A percentile compares a stretch with the other conserved stretches of the same genome.
Conservation (phyloP, 1,140 invertebrate species). For the Phymorhynchus buccinoides region DNA sequence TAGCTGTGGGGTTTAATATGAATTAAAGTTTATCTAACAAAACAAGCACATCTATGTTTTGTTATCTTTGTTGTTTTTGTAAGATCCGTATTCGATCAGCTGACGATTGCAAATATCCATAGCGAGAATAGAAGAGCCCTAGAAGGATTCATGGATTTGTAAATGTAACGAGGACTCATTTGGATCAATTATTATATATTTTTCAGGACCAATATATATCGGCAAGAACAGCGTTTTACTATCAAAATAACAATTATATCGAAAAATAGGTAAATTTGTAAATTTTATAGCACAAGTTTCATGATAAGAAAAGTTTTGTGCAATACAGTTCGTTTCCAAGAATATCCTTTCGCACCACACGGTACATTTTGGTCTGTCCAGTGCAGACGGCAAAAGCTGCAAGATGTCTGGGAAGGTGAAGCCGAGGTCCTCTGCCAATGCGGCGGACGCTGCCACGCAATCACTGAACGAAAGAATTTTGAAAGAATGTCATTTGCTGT, state of each 20-base stretch:
- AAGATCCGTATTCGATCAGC: constrained; percentile 66
- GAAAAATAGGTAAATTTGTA: neutral
- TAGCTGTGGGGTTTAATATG: neutral
- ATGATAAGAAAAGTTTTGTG: neutral
- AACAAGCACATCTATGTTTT: neutral
- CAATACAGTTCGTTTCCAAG: constrained; percentile 31
- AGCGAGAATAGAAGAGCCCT: constrained; percentile 48
- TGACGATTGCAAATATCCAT: constrained; percentile 67
- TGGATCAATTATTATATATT: neutral
- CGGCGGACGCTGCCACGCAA: constrained; percentile 74
- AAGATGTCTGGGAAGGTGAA: constrained; percentile 75
- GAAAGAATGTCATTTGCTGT: constrained; percentile 77
- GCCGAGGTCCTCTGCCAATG: constrained; percentile 73
- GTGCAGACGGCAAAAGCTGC: constrained; percentile 54
- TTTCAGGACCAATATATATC: neutral
- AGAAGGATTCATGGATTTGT: constrained; percentile 44
- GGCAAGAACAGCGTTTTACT: neutral
- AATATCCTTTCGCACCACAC: neutral
- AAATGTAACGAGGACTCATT: neutral
- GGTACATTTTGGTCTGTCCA: constrained; percentile 45
- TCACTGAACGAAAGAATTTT: constrained; percentile 77
- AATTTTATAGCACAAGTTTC: neutral
- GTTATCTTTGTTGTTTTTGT: constrained; percentile 47
- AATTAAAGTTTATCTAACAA: neutral
- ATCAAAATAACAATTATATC: neutral